Evolutionary conservation across 2,888 invertebrate species (phyloP).

Genomic region (Chymomyza amoena): DNA sequence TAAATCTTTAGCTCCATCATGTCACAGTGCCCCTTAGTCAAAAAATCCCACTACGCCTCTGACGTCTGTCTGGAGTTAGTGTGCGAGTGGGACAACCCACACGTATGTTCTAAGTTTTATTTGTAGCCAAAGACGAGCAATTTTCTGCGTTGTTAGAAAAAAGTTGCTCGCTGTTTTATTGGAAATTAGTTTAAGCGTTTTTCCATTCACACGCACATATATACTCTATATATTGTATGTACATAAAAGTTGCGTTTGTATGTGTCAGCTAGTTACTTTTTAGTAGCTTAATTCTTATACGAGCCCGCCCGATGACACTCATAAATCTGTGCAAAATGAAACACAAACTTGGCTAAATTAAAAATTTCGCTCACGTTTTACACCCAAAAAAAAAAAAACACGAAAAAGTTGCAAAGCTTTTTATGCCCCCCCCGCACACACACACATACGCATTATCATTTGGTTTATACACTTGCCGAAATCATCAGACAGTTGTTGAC

Average conservation of each 20-base stretch:
- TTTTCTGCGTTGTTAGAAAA: slow-evolving; percentile 47
- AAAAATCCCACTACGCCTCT: no score
- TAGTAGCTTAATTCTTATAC: slow-evolving; percentile 51
- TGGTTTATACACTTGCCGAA: slow-evolving; percentile 39
- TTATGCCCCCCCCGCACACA: background rate
- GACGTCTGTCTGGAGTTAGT: background rate
- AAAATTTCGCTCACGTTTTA: slow-evolving; percentile 52
- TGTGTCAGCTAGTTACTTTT: slow-evolving; percentile 19
- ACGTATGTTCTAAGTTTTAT: slow-evolving; percentile 31
- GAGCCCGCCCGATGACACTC: slow-evolving; percentile 15
- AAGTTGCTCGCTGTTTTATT: slow-evolving; percentile 50
- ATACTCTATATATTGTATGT: background rate
- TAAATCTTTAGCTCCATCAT: no score
- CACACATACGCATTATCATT: background rate
- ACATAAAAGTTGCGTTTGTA: background rate
- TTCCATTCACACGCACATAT: background rate
- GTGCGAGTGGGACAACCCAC: background rate
- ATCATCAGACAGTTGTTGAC: background rate
- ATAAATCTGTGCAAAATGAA: slow-evolving; percentile 51
- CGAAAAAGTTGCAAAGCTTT: background rate
- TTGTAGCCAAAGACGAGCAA: slow-evolving; percentile 30
- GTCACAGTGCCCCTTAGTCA: no score
- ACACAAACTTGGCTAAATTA: slow-evolving; percentile 34
- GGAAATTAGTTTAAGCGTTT: slow-evolving; percentile 58
- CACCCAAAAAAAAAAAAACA: slow-evolving; percentile 12